Evolutionary conservation across 2,888 invertebrate species (phyloP).

Genomic region (Himalopsyche tibetana): DNA sequence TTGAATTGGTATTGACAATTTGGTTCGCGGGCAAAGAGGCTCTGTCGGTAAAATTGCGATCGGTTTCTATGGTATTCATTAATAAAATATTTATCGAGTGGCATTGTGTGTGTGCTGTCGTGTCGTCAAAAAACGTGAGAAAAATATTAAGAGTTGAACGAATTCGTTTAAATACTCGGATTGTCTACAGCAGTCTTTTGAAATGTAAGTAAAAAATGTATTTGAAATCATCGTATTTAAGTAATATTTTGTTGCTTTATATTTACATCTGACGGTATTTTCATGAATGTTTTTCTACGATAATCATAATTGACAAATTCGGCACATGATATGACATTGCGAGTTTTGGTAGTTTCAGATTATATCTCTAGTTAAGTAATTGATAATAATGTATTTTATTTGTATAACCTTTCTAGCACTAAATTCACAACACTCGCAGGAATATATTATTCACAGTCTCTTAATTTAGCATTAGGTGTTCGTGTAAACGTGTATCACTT

Average conservation of each 20-base stretch:
- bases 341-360: no score
- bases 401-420: no score
- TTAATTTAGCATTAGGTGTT: neutral
- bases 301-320: neutral
- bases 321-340: no score
- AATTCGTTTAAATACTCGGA: conserved; percentile 19
- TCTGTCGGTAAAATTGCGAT: conserved; percentile 51
- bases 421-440: no score
- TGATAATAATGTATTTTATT: no score
- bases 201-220: neutral
- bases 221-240: neutral
- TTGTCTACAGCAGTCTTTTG: neutral
- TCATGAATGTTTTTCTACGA: neutral
- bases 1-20: conserved; percentile 51
- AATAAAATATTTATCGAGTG: conserved; percentile 53
- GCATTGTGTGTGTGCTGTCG: conserved; percentile 28
- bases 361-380: no score
- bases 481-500: neutral
- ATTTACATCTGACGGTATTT: neutral
- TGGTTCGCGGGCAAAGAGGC: conserved; percentile 38
- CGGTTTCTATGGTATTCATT: conserved; percentile 60
- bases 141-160: neutral
- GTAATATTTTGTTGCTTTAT: neutral
- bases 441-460: neutral
- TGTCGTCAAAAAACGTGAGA: conserved; percentile 46